Evolutionary conservation across 2,113 vertebrate genomes (phyloP), one percentile per base, ranked within the genome.

Genomic region (Ascaphus truei): DNA sequence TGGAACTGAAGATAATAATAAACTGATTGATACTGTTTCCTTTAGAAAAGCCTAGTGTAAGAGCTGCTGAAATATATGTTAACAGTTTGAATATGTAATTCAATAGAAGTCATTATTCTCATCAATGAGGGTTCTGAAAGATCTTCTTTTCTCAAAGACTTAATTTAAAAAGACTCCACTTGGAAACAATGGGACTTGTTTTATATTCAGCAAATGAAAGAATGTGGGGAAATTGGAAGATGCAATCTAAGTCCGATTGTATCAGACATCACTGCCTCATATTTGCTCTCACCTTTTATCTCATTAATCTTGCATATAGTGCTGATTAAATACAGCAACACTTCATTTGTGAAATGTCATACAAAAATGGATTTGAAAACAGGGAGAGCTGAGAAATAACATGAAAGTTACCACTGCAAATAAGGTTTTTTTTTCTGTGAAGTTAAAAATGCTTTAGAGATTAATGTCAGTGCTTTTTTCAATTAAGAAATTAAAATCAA

Each of bases 11-110:
- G 20, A 68, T 68, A 68, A 68, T 48, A 60, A 26, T 48, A 59
- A 68, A 59, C 56, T 11, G 23, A 4, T 50, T 59, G 22, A 68
- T 59, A 59, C 59, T 59, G 41, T 68, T 68, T 68, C 65, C 64
- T 30, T 37, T 48, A 37, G 55, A 34, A 41, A 37, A 68, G 26
- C 43, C 26, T 16, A 33, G 29, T 58, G 52, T 34, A 68, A 47
- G 59, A 50, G 53, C 41, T 68, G 66, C 7, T 68, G 66, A 68
- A 59, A 68, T 59, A 9, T 48, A 58, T 25, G 65, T 68, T 59
- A 68, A 68, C 29, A 48, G 41, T 18, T 31, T 50, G 30, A 68
- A 48, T 68, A 58, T 59, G 43, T 50, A 50, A 68, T 50, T 68
- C 55, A 59, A 33, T 51, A 31, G 31, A 29, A 27, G 66, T 43